Conservation (phyloP, 2,888 invertebrate species). For the Strigamia transsilvanica region DNA sequence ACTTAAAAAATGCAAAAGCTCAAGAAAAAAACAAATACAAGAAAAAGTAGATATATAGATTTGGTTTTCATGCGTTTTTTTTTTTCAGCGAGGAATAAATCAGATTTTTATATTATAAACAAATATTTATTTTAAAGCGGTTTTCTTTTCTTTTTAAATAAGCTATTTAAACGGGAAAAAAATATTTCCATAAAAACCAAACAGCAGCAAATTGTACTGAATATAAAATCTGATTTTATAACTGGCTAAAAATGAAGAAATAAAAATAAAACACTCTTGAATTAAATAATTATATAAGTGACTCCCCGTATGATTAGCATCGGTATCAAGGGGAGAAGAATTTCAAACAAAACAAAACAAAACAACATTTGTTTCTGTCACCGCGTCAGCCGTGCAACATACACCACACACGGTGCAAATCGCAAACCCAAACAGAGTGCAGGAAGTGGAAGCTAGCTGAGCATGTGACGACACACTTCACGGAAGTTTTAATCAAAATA, state of each 20-base stretch:
- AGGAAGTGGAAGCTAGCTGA: conserved; percentile 47
- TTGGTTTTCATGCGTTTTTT: conserved; percentile 19
- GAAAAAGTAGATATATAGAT: conserved; percentile 34
- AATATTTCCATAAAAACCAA: background rate
- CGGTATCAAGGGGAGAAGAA: conserved; percentile 25
- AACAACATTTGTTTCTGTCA: conserved; percentile 35
- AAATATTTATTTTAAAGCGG: background rate
- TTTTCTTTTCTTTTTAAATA: background rate
- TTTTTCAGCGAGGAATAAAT: conserved; percentile 6
- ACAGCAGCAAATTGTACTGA: background rate
- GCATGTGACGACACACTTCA: conserved; percentile 9
- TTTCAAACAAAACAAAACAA: background rate
- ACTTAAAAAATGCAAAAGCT: conserved; percentile 37
- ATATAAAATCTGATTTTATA: background rate
- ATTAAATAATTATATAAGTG: conserved; percentile 18
- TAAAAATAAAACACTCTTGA: conserved; percentile 28
- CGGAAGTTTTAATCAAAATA: background rate
- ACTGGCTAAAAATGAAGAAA: conserved; percentile 5
- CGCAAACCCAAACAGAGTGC: conserved; percentile 51
- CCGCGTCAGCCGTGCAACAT: conserved; percentile 46
- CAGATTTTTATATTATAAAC: background rate
- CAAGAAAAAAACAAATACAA: conserved; percentile 15
- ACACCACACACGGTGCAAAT: conserved; percentile 50
- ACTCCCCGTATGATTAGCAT: conserved; percentile 35
- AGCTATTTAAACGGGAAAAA: background rate